phyloP scores from a whole-genome alignment of 2,888 invertebrate genomes.

The Aspidiotus destructor region DNA sequence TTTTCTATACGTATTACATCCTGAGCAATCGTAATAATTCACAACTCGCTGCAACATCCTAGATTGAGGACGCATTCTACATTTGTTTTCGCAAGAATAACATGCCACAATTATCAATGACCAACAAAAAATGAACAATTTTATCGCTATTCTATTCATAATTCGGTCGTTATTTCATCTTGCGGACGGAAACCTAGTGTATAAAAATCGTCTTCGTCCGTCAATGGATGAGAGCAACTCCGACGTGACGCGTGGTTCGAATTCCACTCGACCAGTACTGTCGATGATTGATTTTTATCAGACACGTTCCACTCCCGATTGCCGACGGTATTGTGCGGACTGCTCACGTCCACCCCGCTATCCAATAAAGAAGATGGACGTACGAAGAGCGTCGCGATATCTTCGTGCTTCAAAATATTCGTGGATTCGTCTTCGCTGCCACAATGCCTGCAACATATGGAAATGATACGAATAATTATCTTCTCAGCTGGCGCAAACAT shows the following conservation, averaged over 20 bases:
- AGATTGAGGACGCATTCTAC: too few relatives aligned
- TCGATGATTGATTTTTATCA: constrained; percentile 37
- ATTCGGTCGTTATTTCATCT: constrained; percentile 79
- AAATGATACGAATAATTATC: too few relatives aligned
- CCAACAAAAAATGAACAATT: too few relatives aligned
- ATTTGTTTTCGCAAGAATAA: too few relatives aligned
- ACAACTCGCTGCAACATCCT: too few relatives aligned
- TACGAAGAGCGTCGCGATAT: constrained; percentile 36
- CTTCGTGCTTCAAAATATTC: constrained; percentile 20
- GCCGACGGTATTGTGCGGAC: constrained; percentile 36
- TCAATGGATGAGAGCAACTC: constrained; percentile 38
- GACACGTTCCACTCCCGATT: constrained; percentile 41
- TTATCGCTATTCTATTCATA: constrained; percentile 43
- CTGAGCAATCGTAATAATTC: too few relatives aligned
- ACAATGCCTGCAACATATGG: constrained; percentile 8
- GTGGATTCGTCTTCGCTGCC: constrained; percentile 22
- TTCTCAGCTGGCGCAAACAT: too few relatives aligned
- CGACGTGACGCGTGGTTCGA: constrained; percentile 41
- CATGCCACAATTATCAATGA: too few relatives aligned
- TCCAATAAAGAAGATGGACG: constrained; percentile 46
- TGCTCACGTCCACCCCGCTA: constrained; percentile 45
- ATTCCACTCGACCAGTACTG: constrained; percentile 36
- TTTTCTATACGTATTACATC: too few relatives aligned
- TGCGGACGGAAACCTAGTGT: constrained; percentile 76
- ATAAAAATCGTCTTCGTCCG: constrained; percentile 64